Evolutionary conservation across 2,888 invertebrate species (phyloP), one percentile per base, ranked within the genome.

Genomic region (Dryobotodes eremita): DNA sequence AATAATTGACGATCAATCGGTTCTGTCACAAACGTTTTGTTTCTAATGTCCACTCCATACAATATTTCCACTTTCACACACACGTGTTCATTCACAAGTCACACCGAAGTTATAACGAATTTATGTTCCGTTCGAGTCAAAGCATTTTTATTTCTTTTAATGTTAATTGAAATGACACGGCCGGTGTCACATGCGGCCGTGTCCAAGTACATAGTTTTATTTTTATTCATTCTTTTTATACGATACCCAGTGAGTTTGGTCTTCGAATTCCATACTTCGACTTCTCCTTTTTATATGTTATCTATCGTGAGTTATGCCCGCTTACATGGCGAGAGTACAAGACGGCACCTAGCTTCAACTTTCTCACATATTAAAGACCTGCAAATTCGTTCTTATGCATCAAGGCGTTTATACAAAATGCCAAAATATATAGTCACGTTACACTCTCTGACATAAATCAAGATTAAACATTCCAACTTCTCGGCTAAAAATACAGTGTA

Each of bases 111-210:
- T 91, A 92, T 92, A 92, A 91, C 89, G 87, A 93, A 94, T 93
- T 93, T 92, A 93, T 93, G 93, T 92, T 89, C 84, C 57, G 66
- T 84, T 85, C 81, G 80, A 86, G 81, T 82, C 88, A 78, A 86
- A 91, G 91, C 89, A 93, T 94, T 94, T 94, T 94, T 95, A 95
- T 95, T 92, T 93, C 92, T 91, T 89, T 90, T 91, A 93, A 95
- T 94, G 94, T 94, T 96, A 96, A 96, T 96, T 96, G 95, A 96
- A 96, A 94, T 94, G 94, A 96, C 94, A 93, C 92, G 92, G 91
- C 83, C 92, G 90, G 93, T 94, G 94, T 94, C 93, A 91, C 92
- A 91, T 92, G 87, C 92, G 86, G 86, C 73, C 83, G 65, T 83
- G 79, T 85, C 84, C 90, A 89, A 88, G 81, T 90, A 88, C 90